These are phyloP conservation scores for Dasypus novemcinctus DNA, from an alignment of 2,113 vertebrate species.

Conservation along the genomic window DNA sequence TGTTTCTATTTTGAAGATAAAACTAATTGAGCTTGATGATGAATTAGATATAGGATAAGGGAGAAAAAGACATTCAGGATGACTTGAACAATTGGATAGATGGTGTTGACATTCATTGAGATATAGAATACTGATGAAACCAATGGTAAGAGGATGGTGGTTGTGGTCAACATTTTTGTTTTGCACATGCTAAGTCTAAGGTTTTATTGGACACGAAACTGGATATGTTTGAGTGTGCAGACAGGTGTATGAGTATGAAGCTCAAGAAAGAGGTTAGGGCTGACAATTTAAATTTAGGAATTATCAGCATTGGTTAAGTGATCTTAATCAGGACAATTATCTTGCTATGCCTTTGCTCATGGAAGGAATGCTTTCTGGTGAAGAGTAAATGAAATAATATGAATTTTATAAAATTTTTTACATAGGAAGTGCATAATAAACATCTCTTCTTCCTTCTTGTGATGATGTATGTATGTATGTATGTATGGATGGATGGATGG, in stretches of 20 bases:
- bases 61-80: neutral
- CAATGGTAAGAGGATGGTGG: neutral
- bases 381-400: neutral
- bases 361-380: neutral
- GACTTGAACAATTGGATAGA: neutral
- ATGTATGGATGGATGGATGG: neutral
- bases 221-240: neutral
- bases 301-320: neutral
- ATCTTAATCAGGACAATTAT: neutral
- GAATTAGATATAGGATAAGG: neutral
- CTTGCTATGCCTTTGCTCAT: neutral
- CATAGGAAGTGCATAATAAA: neutral
- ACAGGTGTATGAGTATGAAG: neutral
- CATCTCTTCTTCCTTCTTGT: neutral
- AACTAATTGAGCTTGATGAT: neutral
- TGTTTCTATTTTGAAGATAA: neutral
- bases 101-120: neutral
- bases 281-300: neutral
- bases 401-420: neutral
- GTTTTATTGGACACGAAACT: neutral
- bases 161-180: neutral
- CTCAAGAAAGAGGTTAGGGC: neutral
- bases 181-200: neutral
- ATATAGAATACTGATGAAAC: neutral
- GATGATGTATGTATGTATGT: neutral